Evolutionary conservation across 2,888 invertebrate species (phyloP), one percentile per base, ranked within the genome.

Genomic region (Sipunculus nudus): DNA sequence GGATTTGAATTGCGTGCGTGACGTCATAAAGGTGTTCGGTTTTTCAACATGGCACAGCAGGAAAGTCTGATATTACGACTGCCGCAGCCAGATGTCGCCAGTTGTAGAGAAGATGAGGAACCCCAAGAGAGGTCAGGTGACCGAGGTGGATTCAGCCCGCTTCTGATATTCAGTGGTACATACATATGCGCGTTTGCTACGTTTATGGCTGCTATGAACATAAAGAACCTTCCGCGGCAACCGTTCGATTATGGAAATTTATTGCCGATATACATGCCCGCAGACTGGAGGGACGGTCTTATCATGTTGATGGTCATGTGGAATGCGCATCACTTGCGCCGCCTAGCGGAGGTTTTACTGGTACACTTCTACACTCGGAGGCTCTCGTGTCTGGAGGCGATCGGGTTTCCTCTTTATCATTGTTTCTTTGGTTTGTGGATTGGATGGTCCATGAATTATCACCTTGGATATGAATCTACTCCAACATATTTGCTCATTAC

Each of bases 261-360:
- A n/a, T 32, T 60, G 29, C 41, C 52, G n/a, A n/a, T 4, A 4
- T 38, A 16, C 8, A 25, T 46, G 52, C 35, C 28, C 21, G 23
- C 16, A 5, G 19, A 32, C 28, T 21, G 47, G 3, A 25, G 29
- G n/a, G 23, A 28, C n/a, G 31, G 29, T 8, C 59, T 46, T 16
- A 31, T 55, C 28, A 39, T 60, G 13, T 43, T 61, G 13, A 31
- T 56, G 2, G 35, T 56, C 6, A 21, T 63, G 35, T 63, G 59
- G 59, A 53, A 52, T 4, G 19, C 48, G n/a, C 63, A 63, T 32
- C 60, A 40, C 31, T 21, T 53, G n/a, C 23, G 59, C 4, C 55
- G 63, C 39, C 56, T 63, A 35, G 55, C 38, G 5, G 63, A 63
- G 32, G 59, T 59, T 23, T 32, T 63, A 10, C 60, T 63, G 41